Conservation (phyloP, 2,888 invertebrate genomes). For the Cremastinae sp. region DNA sequence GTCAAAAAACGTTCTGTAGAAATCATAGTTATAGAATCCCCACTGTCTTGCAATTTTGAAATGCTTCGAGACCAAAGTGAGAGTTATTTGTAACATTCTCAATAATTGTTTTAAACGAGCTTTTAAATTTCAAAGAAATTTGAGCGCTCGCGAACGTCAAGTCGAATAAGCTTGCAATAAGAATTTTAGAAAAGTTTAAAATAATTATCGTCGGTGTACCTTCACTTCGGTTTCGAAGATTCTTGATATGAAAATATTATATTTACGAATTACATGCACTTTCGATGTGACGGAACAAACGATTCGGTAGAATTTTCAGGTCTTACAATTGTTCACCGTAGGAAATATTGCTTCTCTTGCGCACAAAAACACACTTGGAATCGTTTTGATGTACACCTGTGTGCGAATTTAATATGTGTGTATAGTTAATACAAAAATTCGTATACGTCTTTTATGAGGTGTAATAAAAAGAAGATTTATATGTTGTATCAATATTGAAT, state of each 20-base stretch:
- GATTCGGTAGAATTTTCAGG: constrained; percentile 45
- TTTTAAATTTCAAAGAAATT: too few relatives aligned
- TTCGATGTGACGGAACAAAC: constrained; percentile 59
- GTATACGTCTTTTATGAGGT: constrained; percentile 60
- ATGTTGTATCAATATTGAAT: constrained; percentile 53
- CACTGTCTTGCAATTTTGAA: background rate
- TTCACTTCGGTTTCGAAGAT: constrained; percentile 5
- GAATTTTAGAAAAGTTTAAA: too few relatives aligned
- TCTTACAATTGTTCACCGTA: constrained; percentile 22
- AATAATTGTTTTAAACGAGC: too few relatives aligned
- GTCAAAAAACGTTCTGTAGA: background rate
- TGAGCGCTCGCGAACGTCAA: too few relatives aligned
- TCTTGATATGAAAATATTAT: constrained; percentile 16
- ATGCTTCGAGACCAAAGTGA: too few relatives aligned
- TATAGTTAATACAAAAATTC: constrained; percentile 21
- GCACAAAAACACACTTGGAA: constrained; percentile 60
- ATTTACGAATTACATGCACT: constrained; percentile 52
- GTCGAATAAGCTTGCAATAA: too few relatives aligned
- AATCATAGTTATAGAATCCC: constrained; percentile 22
- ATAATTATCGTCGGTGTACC: too few relatives aligned
- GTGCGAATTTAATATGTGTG: constrained; percentile 46
- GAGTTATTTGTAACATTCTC: too few relatives aligned
- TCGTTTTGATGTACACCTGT: constrained; percentile 33
- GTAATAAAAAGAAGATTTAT: constrained; percentile 63
- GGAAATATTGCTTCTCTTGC: constrained; percentile 52